These are phyloP conservation scores for Drosophila vallismaia DNA, from an alignment of 2,888 invertebrate genomes.

Conservation along the genomic window DNA sequence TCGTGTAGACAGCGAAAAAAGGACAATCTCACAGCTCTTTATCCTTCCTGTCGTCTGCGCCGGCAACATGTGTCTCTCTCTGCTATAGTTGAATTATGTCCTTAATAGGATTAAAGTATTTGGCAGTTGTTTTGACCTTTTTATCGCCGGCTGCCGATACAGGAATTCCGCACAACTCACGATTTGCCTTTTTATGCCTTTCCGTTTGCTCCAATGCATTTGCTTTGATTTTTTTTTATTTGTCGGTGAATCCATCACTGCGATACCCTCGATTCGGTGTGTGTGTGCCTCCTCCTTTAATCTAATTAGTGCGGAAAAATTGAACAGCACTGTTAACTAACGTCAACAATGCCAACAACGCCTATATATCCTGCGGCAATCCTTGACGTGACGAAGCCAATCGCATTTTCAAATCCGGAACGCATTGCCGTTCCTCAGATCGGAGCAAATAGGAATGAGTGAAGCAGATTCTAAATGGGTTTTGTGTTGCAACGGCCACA, in stretches of 20 bases:
- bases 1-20: constrained; percentile 60
- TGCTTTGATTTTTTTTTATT: constrained; percentile 41
- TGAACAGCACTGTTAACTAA: constrained; percentile 73
- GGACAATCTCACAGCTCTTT: constrained; percentile 68
- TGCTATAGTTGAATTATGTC: constrained; percentile 83
- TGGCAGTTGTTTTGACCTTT: constrained; percentile 74
- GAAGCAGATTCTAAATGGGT: constrained; percentile 25
- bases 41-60: constrained; percentile 76
- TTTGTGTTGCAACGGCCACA: constrained; percentile 18
- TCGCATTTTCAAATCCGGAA: constrained; percentile 58
- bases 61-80: constrained; percentile 80
- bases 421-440: constrained; percentile 22
- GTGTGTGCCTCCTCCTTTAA: constrained; percentile 64
- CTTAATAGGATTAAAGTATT: constrained; percentile 83
- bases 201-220: constrained; percentile 41
- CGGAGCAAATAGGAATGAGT: constrained; percentile 26
- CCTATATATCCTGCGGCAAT: constrained; percentile 55
- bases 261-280: constrained; percentile 21
- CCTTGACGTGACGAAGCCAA: constrained; percentile 71
- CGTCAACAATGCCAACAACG: constrained; percentile 56
- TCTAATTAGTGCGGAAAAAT: constrained; percentile 77
- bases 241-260: constrained; percentile 51
- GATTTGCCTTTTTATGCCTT: constrained; percentile 44
- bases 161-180: constrained; percentile 51
- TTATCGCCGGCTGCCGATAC: constrained; percentile 59